A percentile compares a stretch with the other conserved stretches of the same genome.
phyloP scores from a whole-genome alignment of 2,888 invertebrate genomes.

The Sinhomidia bicolor region DNA sequence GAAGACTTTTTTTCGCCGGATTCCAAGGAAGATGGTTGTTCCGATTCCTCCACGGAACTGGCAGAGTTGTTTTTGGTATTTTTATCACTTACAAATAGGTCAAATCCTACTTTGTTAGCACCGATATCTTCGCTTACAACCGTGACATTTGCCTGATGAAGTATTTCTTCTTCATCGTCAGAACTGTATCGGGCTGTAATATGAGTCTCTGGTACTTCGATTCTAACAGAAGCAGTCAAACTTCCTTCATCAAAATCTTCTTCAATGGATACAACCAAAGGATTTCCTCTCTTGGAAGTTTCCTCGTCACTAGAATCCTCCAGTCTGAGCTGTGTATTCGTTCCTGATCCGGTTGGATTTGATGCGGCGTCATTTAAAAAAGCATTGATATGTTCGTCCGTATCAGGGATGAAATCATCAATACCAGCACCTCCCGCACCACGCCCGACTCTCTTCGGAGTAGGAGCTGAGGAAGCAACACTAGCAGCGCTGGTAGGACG shows the following conservation, averaged over 20 bases:
- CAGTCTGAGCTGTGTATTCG: constrained; percentile 22
- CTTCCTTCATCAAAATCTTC: constrained; percentile 90
- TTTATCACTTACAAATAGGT: constrained; percentile 64
- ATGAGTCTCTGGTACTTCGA: constrained; percentile 39
- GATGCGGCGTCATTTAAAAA: constrained; percentile 73
- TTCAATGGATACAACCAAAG: constrained; percentile 91
- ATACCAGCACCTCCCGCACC: constrained; percentile 83
- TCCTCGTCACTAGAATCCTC: constrained; percentile 74
- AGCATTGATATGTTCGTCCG: constrained; percentile 82
- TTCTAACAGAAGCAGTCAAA: constrained; percentile 55
- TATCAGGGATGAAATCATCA: constrained; percentile 89
- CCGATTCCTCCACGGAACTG: constrained; percentile 52
- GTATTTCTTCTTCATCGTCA: constrained; percentile 66
- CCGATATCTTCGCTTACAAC: background rate
- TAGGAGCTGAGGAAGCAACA: constrained; percentile 40
- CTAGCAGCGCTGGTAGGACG: constrained; percentile 40
- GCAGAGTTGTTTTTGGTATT: constrained; percentile 41
- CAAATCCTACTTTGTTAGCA: constrained; percentile 73
- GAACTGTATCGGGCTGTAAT: constrained; percentile 56
- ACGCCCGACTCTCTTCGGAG: constrained; percentile 31
- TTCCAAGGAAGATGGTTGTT: constrained; percentile 61
- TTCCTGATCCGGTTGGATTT: constrained; percentile 79
- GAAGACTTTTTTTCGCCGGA: constrained; percentile 52
- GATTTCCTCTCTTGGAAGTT: constrained; percentile 87
- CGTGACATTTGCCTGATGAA: constrained; percentile 18